Conservation (phyloP, 1,140 invertebrate species). For the Oppia nitens region DNA sequence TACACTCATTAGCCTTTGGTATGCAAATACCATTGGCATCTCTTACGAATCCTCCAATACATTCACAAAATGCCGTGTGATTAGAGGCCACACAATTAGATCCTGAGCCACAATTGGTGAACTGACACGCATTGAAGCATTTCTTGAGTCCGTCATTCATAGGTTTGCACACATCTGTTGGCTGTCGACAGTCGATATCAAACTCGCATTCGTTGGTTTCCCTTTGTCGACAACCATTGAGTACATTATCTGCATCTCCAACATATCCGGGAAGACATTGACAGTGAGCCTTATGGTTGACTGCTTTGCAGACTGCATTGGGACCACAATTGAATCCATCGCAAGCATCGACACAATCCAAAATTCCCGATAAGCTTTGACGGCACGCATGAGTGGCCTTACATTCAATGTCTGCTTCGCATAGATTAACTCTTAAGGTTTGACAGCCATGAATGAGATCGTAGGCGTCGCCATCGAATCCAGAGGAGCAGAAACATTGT, state of each 20-base stretch:
- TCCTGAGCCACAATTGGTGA: slow-evolving; percentile 18
- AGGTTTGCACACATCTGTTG: slow-evolving; percentile 20
- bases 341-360: slow-evolving; percentile 45
- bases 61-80: slow-evolving; percentile 55
- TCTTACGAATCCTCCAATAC: slow-evolving; percentile 27
- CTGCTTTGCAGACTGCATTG: slow-evolving; percentile 64
- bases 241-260: slow-evolving; percentile 23
- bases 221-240: slow-evolving; percentile 22
- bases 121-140: slow-evolving; percentile 20
- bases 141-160: slow-evolving; percentile 20
- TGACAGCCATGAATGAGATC: slow-evolving; percentile 48
- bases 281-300: slow-evolving; percentile 64
- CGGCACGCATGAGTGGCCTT: slow-evolving; percentile 36
- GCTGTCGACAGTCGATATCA: slow-evolving; percentile 19
- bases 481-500: slow-evolving; percentile 53
- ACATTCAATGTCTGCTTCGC: slow-evolving; percentile 45
- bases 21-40: slow-evolving; percentile 19
- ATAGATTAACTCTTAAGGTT: slow-evolving; percentile 16
- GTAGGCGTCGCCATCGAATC: slow-evolving; percentile 55
- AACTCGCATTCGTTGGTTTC: slow-evolving; percentile 18
- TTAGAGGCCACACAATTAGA: slow-evolving; percentile 33
- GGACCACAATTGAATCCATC: slow-evolving; percentile 75
- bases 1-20: slow-evolving; percentile 16
- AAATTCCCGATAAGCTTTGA: slow-evolving; percentile 15
- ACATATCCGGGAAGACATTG: slow-evolving; percentile 51